phyloP scores from a whole-genome alignment of 2,888 invertebrate genomes.

The Griposia aprilina region DNA sequence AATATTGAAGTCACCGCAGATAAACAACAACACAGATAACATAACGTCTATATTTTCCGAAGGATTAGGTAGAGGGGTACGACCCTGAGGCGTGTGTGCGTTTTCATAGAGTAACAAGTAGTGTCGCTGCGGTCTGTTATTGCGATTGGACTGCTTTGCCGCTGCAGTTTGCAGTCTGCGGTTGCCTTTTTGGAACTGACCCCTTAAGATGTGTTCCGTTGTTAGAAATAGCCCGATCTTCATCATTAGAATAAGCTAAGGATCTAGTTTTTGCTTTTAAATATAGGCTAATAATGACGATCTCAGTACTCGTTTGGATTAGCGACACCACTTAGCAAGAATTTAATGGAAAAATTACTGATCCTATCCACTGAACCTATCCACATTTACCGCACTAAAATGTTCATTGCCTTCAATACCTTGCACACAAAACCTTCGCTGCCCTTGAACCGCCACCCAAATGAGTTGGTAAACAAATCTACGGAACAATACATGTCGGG shows the following conservation, averaged over 20 bases:
- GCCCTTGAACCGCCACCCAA: slow-evolving; percentile 26
- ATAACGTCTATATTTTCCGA: too few relatives aligned
- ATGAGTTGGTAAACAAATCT: slow-evolving; percentile 40
- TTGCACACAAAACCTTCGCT: not conserved
- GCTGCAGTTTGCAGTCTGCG: not conserved
- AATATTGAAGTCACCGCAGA: too few relatives aligned
- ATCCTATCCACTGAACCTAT: too few relatives aligned
- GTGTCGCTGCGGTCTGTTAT: not conserved
- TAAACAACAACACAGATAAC: too few relatives aligned
- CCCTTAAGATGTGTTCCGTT: not conserved
- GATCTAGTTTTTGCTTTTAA: not conserved
- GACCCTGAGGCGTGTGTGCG: not conserved
- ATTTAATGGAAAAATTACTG: not conserved
- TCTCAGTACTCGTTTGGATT: not conserved
- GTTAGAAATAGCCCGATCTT: not conserved
- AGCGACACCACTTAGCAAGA: too few relatives aligned
- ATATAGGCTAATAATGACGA: not conserved
- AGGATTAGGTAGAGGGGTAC: not conserved
- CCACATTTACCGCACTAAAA: not conserved
- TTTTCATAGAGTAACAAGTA: not conserved
- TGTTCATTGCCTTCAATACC: slow-evolving; percentile 5
- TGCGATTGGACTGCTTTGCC: not conserved
- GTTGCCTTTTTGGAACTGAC: not conserved
- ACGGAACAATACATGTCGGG: slow-evolving; percentile 33
- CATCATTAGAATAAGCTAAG: not conserved